Base-by-base conservation (phyloP, 2,113 vertebrate genomes). In the Pandion haliaetus region DNA sequence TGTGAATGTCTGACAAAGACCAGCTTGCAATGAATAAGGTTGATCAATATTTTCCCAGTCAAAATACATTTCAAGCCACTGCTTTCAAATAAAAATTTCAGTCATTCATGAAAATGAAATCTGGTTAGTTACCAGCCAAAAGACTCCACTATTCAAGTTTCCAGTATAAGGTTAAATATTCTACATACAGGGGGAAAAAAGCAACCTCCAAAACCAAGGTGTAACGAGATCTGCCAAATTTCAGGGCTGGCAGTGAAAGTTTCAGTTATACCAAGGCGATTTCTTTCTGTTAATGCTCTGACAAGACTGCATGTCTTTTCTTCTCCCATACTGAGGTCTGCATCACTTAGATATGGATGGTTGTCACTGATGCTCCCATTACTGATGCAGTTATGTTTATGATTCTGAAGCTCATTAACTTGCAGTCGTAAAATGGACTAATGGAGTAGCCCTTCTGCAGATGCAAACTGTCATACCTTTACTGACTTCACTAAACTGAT, bases 141-240 rank as follows among this genome's bases (percentile, higher is more conserved):
- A 86, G 34, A 15, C 15, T 67, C 20, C 34, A 38, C 28, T 45
- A 21, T 40, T 74, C 65, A 23, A 14, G 8, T 44, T 71, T 31
- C 58, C n/a, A 67, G 19, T 24, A 11, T 36, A 34, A 88, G 44
- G n/a, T 47, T 19, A n/a, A 90, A 52, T 29, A 62, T 21, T 49
- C 50, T 24, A 13, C 3, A 5, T 6, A 8, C 1, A 4, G 5
- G 5, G 11, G 11, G 8, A 0, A 6, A 45, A 62, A 80, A 44
- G 10, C 20, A 47, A 29, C 10, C 18, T 9, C 12, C 0, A 2
- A 32, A 3, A 4, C 18, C 50, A 38, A 65, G 16, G 5, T 49
- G n/a, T 57, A 62, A 77, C 19, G 8, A 63, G 17, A 47, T 78
- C 54, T 42, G 11, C 71, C 82, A 34, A 15, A 54, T 88, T 74